These are phyloP conservation scores for Hucho hucho DNA, from an alignment of 2,113 vertebrate species.

Conservation along the genomic window DNA sequence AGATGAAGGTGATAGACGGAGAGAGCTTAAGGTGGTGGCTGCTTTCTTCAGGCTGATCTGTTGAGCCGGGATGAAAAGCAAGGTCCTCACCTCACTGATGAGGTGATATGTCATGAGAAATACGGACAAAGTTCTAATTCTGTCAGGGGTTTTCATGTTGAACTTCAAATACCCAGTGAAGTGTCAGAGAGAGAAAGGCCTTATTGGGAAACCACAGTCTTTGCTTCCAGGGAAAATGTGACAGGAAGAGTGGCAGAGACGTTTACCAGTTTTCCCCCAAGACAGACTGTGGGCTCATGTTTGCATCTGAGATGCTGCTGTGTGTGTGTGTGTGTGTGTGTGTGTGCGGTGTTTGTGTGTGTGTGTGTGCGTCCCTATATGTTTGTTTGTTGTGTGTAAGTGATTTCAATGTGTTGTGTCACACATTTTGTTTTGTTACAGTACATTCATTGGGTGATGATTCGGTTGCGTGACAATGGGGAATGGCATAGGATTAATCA, in stretches of 20 bases:
- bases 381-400: not conserved
- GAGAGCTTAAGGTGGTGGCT: not conserved
- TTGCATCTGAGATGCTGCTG: not conserved
- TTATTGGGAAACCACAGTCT: not conserved
- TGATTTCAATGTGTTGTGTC: not conserved
- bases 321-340: not conserved
- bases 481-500: not conserved
- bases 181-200: not conserved
- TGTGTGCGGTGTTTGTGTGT: not conserved
- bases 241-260: not conserved
- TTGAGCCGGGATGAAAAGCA: not conserved
- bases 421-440: not conserved
- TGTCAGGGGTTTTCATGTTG: constrained; percentile 26
- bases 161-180: constrained; percentile 27
- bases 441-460: not conserved
- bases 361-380: no score
- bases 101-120: constrained; percentile 32
- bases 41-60: constrained; percentile 1
- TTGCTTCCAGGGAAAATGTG: not conserved
- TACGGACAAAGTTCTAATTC: constrained; percentile 29
- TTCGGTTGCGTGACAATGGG: not conserved
- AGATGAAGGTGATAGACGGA: not conserved
- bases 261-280: constrained; percentile 2
- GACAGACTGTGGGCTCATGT: not conserved
- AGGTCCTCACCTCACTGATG: constrained; percentile 25